A percentile compares a stretch with the other conserved stretches of the same genome.
Evolutionary conservation across 1,140 invertebrate genomes (phyloP).

Genomic region (Musca domestica): DNA sequence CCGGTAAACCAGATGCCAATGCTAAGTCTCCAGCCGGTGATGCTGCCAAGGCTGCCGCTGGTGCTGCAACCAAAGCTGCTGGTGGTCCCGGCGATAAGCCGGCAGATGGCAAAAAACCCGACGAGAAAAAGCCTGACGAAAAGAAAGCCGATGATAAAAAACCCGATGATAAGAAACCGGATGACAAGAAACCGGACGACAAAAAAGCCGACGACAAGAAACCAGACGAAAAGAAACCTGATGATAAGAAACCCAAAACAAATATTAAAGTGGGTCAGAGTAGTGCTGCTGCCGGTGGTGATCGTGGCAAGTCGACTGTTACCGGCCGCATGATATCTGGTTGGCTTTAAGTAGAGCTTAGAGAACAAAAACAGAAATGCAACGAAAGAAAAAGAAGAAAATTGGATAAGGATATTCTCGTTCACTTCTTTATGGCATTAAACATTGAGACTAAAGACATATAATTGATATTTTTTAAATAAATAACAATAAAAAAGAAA

Average conservation of each 20-base stretch:
- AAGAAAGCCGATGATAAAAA: slow-evolving; percentile 30
- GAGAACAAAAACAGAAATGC: no score
- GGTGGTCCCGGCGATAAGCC: slow-evolving; percentile 37
- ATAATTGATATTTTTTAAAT: slow-evolving; percentile 12
- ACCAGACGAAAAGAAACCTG: slow-evolving; percentile 35
- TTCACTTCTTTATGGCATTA: neutral
- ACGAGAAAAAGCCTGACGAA: slow-evolving; percentile 34
- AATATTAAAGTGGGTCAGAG: slow-evolving; percentile 50
- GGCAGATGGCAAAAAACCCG: slow-evolving; percentile 33
- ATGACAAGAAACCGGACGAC: slow-evolving; percentile 28
- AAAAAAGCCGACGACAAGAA: slow-evolving; percentile 37
- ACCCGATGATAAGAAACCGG: slow-evolving; percentile 25
- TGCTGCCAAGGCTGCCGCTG: slow-evolving; percentile 26
- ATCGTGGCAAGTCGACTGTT: slow-evolving; percentile 50
- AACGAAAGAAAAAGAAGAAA: neutral
- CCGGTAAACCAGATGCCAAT: slow-evolving; percentile 41
- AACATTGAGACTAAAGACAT: neutral
- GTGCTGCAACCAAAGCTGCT: slow-evolving; percentile 37
- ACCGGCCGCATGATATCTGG: slow-evolving; percentile 53
- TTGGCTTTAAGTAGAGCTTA: slow-evolving; percentile 35
- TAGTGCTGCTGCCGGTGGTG: slow-evolving; percentile 48
- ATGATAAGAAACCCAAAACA: slow-evolving; percentile 36
- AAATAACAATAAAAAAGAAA: no score
- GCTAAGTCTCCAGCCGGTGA: slow-evolving; percentile 18
- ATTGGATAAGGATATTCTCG: neutral